Percentiles rank a stretch among this genome's conserved stretches.
These are phyloP conservation scores for Alcedo quadribrachys DNA, from an alignment of 2,797 vertebrate genomes.

Conservation along the genomic window DNA sequence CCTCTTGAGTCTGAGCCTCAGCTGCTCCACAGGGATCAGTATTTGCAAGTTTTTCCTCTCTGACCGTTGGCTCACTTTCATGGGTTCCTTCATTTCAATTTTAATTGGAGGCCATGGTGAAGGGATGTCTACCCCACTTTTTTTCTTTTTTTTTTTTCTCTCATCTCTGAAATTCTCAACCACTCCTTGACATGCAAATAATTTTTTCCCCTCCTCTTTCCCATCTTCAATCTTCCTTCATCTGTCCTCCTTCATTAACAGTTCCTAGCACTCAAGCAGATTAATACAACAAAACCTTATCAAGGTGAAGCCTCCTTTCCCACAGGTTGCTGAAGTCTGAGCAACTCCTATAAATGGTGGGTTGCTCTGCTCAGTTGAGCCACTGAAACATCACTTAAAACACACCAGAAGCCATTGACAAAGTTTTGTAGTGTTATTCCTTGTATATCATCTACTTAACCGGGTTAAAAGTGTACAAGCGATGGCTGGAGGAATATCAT, in stretches of 20 bases:
- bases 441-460: neutral
- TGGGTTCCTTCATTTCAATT: neutral
- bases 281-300: neutral
- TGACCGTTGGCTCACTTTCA: neutral
- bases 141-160: neutral
- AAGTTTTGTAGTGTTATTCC: neutral
- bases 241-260: neutral
- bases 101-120: neutral
- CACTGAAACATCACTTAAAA: neutral
- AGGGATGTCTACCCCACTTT: neutral
- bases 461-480: neutral
- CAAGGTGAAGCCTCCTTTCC: neutral
- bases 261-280: neutral
- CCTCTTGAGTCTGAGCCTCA: neutral
- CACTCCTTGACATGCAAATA: neutral
- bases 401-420: neutral
- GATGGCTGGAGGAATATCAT: rapidly evolving
- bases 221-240: neutral
- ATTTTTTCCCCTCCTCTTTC: neutral
- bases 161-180: neutral
- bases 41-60: neutral
- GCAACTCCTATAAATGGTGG: neutral
- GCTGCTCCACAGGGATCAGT: neutral
- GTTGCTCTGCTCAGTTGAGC: neutral
- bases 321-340: neutral